Base-by-base conservation (phyloP, 2,113 vertebrate genomes). In the Atlantisia rogersi region DNA sequence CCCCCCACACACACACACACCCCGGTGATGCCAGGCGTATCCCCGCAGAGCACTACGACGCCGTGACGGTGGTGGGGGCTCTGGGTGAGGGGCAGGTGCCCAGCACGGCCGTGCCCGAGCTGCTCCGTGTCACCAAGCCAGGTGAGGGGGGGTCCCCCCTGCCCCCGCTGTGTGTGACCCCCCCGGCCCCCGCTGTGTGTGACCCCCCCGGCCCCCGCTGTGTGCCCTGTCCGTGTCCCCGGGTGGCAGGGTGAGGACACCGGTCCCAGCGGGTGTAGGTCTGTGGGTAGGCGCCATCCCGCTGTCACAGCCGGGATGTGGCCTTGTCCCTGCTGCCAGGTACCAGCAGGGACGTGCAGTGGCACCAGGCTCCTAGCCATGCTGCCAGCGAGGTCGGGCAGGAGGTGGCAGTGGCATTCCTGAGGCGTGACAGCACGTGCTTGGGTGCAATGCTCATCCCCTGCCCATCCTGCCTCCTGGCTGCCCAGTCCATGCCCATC, bases 71-170 rank as follows among this genome's bases (percentile, higher is more conserved):
- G 5, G 98, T 98, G 53, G 99, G 99, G 16, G 99, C 98, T 0
- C 98, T 99, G 75, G 98, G 99, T 50, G 88, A 85, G 6, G 98
- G 99, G 52, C 98, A 99, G 2, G 98, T 99, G 62, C 98, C 99
- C 0, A 94, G 86, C 82, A 26, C 63, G 3, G 97, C 97, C 3
- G 35, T 99, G 48, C 97, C 97, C 32, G 98, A 99, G 88, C 95
- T 99, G 82, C 98, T 98, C 62, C 97, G 95, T 11, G 98, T 97
- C 75, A 97, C 99, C 84, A 99, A 98, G 92, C 96, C 98, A 86
- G 99, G 99, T 99, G 85, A 97, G 97, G 13, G 5, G 44, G 35
- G 35, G 35, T 35, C 35, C 35, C 35, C 35, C 35, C n/a, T n/a
- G 44, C 44, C 44, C 44, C 44, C 17, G 17, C 44, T 44, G 44